These are phyloP conservation scores for Oreonectes daqikongensis DNA, from an alignment of 2,797 vertebrate genomes.

Conservation along the genomic window DNA sequence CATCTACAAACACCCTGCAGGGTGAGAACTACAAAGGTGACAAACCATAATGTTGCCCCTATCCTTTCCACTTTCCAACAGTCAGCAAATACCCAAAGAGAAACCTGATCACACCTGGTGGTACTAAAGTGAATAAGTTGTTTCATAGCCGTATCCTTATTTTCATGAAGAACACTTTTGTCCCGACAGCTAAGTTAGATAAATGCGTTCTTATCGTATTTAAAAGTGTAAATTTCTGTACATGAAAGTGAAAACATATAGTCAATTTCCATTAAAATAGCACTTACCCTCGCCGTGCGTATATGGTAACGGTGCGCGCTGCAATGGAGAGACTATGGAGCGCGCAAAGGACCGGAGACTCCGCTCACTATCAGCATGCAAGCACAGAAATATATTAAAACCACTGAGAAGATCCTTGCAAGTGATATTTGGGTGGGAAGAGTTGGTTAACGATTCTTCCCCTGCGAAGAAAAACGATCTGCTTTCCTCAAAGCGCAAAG, in stretches of 20 bases:
- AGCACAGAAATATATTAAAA: background rate
- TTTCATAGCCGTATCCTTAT: background rate
- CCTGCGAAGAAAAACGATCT: slow-evolving; percentile 35
- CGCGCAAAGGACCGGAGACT: background rate
- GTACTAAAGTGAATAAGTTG: no score
- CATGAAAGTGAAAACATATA: background rate
- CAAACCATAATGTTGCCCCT: background rate
- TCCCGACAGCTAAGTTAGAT: background rate
- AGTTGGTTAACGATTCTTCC: slow-evolving; percentile 45
- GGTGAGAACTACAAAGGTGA: slow-evolving; percentile 38
- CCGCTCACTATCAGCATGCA: background rate
- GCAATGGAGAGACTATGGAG: background rate
- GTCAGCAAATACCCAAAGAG: slow-evolving; percentile 5
- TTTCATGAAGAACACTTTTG: background rate
- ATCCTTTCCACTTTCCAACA: background rate
- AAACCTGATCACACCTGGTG: background rate
- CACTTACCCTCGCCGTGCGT: background rate
- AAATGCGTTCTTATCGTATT: background rate
- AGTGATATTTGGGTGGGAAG: slow-evolving; percentile 66
- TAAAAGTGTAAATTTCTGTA: background rate
- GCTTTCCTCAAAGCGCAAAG: slow-evolving; percentile 28
- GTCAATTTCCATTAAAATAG: background rate
- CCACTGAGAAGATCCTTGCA: slow-evolving; percentile 40
- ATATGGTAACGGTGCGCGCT: background rate
- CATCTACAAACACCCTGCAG: slow-evolving; percentile 19